Evolutionary conservation across 2,113 vertebrate species (phyloP), one percentile per base, ranked within the genome.

Genomic region (Gorsachius goisagi): DNA sequence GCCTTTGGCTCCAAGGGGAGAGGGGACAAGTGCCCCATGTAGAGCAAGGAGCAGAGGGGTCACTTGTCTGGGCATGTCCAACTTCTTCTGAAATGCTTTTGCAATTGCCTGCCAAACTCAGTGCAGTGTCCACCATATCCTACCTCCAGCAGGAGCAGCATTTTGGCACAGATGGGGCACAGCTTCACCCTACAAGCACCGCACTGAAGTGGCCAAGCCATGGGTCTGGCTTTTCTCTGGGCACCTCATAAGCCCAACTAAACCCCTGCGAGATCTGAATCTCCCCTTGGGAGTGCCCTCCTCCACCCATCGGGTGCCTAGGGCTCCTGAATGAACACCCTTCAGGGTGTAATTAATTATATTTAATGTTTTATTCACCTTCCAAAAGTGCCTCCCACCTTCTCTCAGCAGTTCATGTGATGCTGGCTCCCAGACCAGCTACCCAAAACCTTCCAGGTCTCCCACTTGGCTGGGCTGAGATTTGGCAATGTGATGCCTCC

Each of bases 311-410:
- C 0, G 2, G 6, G 4, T 80, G 11, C n/a, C 33, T 47, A 59
- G 28, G 12, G 15, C 10, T 86, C 16, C 37, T 81, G 52, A 50
- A 62, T 24, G 3, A 77, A 78, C 26, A 22, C 9, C 3, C 15
- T 71, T 71, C 55, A 71, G 28, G 5, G 4, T 56, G 32, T 50
- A 74, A 27, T 78, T 67, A 73, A 63, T 72, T 10, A 27, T 4
- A 44, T 47, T 56, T 32, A 67, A 41, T 0, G 0, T 55, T 71
- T 85, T 71, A 6, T 79, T 55, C 2, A 0, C 9, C 30, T 66
- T 41, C 35, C 53, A 52, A 20, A 76, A 64, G 24, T 59, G 10
- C 32, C 59, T 74, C 15, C 35, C 30, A 30, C 50, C 28, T 93
- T 85, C 44, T 32, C 18, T 55, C 1, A 0, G 23, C 26, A 50